Percentiles rank a stretch among this genome's conserved stretches.
phyloP scores from a whole-genome alignment of 2,113 vertebrate genomes.

The Gobius niger region DNA sequence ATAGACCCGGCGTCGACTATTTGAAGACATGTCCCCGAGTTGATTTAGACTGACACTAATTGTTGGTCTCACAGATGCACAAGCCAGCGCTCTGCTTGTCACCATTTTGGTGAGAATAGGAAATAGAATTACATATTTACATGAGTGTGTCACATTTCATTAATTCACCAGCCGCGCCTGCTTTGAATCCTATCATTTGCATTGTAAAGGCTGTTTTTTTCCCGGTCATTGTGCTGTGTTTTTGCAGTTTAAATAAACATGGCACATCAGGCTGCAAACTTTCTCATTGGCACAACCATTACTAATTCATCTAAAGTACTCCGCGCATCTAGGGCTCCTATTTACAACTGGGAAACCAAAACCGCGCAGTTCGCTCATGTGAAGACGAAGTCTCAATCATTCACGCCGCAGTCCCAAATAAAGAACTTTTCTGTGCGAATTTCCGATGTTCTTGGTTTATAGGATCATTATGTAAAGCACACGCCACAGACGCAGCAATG shows the following conservation, averaged over 20 bases:
- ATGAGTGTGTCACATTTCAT: conserved; percentile 5
- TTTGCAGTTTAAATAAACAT: conserved; percentile 8
- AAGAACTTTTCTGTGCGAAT: conserved; percentile 4
- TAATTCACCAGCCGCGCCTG: not conserved
- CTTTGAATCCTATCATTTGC: conserved; percentile 5
- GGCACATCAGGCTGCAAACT: not conserved
- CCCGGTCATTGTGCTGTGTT: conserved; percentile 6
- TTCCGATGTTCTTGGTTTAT: not conserved
- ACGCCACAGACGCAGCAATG: conserved; percentile 15
- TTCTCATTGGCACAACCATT: conserved; percentile 5
- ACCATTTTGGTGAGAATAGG: not conserved
- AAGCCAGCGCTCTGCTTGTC: not conserved
- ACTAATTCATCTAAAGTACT: conserved; percentile 13
- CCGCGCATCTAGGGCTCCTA: not conserved
- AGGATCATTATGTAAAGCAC: not conserved
- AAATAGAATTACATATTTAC: conserved; percentile 1
- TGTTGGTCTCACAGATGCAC: not conserved
- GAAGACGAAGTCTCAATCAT: conserved; percentile 11
- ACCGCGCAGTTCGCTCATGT: not conserved
- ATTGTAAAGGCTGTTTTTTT: conserved; percentile 1
- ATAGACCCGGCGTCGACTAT: too few relatives aligned
- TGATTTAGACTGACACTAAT: not conserved
- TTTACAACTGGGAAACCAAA: conserved; percentile 10
- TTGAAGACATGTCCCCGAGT: too few relatives aligned
- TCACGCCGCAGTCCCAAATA: not conserved